Conservation (phyloP, 2,888 invertebrate species). For the Aquatica leii region DNA sequence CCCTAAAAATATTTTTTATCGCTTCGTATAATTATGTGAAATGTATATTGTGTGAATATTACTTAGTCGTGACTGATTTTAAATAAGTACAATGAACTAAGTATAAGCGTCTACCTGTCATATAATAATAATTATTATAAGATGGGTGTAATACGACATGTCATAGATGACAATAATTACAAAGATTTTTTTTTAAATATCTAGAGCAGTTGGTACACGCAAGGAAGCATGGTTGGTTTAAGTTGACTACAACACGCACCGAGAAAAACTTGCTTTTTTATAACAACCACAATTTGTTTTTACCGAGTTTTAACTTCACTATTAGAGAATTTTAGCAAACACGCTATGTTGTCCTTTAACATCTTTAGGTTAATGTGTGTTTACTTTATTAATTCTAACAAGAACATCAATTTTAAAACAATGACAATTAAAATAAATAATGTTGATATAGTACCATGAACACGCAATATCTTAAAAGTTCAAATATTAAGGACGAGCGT, state of each 20-base stretch:
- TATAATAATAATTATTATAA: not conserved
- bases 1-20: not conserved
- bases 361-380: not conserved
- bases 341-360: constrained; percentile 15
- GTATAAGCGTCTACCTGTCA: too few species aligned
- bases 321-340: constrained; percentile 11
- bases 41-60: too few species aligned
- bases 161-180: constrained; percentile 4
- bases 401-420: constrained; percentile 31
- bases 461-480: constrained; percentile 37
- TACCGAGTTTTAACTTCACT: constrained; percentile 18
- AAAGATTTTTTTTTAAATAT: not conserved
- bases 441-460: constrained; percentile 29
- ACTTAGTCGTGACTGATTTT: too few species aligned
- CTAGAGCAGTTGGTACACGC: constrained; percentile 20
- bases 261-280: constrained; percentile 14
- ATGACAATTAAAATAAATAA: constrained; percentile 15
- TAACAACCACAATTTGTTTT: constrained; percentile 9
- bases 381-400: constrained; percentile 13
- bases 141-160: constrained; percentile 5
- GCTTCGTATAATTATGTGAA: too few species aligned
- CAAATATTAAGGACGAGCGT: constrained; percentile 39
- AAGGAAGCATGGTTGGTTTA: constrained; percentile 19
- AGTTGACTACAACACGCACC: constrained; percentile 21
- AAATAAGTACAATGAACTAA: too few species aligned